Evolutionary conservation across 2,797 vertebrate genomes (phyloP).

Genomic region (Sebastes trivittatus): DNA sequence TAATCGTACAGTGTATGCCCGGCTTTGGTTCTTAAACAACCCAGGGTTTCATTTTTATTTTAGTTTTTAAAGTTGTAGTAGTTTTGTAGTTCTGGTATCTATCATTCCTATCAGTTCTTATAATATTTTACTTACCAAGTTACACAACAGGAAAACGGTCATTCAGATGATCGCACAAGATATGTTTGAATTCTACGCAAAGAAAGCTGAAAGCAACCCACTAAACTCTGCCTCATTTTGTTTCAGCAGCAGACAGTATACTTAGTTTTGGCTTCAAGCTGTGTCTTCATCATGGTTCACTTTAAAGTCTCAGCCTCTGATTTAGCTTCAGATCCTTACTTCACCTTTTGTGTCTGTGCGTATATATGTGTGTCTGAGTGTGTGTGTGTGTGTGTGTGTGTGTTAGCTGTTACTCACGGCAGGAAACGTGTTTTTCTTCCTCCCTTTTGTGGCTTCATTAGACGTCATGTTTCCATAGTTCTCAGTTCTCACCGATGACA

Average conservation of each 20-base stretch:
- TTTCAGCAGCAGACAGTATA: neutral
- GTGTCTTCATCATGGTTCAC: neutral
- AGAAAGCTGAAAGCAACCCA: neutral
- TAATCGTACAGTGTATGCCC: too few species aligned
- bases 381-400: neutral
- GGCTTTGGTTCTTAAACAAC: neutral
- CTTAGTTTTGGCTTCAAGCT: neutral
- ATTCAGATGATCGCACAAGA: neutral
- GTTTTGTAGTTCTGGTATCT: neutral
- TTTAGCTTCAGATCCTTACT: neutral
- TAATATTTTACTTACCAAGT: neutral
- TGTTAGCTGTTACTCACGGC: neutral
- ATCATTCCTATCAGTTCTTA: neutral
- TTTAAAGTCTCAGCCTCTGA: neutral
- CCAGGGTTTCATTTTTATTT: neutral
- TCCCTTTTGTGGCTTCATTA: neutral
- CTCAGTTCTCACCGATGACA: neutral
- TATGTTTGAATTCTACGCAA: neutral
- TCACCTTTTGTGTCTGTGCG: neutral
- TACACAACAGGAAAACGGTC: too few species aligned
- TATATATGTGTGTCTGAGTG: neutral
- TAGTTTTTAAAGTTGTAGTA: neutral
- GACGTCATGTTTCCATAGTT: neutral
- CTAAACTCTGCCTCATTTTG: neutral
- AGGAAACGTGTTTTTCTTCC: conserved; percentile 1